Conservation (phyloP, 2,113 vertebrate species). For the Arenaria interpres region DNA sequence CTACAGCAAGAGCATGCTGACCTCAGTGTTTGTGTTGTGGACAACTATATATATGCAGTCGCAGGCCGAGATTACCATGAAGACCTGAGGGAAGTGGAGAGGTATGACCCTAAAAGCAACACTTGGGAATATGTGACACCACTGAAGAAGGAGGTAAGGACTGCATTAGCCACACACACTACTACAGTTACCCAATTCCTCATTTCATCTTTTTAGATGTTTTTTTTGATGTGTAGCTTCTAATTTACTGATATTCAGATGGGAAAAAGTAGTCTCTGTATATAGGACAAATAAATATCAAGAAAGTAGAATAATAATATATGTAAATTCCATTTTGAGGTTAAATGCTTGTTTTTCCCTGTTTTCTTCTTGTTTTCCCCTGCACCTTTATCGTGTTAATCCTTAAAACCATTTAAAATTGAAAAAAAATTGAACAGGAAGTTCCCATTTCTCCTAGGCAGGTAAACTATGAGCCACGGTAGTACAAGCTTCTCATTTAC, state of each 20-base stretch:
- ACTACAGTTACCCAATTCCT: background rate
- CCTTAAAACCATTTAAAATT: background rate
- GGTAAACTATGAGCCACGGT: background rate
- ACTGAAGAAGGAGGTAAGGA: constrained; percentile 87
- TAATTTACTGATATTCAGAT: background rate
- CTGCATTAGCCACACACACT: background rate
- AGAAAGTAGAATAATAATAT: background rate
- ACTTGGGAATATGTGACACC: constrained; percentile 90
- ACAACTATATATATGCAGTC: constrained; percentile 87
- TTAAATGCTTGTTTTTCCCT: background rate
- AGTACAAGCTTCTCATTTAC: background rate
- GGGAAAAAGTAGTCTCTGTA: background rate
- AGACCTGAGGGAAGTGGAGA: constrained; percentile 90
- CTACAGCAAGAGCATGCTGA: constrained; percentile 92
- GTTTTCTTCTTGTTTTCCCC: background rate
- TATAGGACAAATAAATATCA: background rate
- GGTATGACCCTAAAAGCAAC: constrained; percentile 90
- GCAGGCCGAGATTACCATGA: constrained; percentile 92
- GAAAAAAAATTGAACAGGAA: background rate
- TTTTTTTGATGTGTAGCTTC: constrained; percentile 2
- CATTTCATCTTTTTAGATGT: background rate
- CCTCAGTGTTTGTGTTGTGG: constrained; percentile 90
- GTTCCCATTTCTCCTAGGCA: background rate
- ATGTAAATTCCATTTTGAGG: background rate
- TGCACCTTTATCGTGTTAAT: background rate